These are phyloP conservation scores for Nothura maculosa DNA, from an alignment of 2,797 vertebrate species.

Conservation along the genomic window DNA sequence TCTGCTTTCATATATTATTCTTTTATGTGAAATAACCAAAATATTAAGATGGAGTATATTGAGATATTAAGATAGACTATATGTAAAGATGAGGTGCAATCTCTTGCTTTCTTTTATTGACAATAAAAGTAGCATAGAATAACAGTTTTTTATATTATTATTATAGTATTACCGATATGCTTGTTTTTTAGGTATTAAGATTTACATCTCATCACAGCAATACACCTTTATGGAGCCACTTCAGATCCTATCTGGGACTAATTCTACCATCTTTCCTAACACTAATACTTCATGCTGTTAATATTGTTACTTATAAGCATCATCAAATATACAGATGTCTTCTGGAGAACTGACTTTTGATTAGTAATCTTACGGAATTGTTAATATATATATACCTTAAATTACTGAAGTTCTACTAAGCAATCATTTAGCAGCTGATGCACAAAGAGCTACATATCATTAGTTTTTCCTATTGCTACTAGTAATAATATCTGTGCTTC, in stretches of 20 bases:
- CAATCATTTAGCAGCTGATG: background rate
- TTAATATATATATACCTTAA: background rate
- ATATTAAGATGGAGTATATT: background rate
- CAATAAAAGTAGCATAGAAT: background rate
- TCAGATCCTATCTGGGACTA: background rate
- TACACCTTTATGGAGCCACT: background rate
- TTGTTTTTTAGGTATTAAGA: background rate
- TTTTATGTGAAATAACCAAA: background rate
- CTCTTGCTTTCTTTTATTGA: background rate
- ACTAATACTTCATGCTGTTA: background rate
- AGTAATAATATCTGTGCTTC: background rate
- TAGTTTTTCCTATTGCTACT: background rate
- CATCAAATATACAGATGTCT: background rate
- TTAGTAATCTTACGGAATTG: background rate
- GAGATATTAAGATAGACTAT: background rate
- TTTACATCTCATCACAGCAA: background rate
- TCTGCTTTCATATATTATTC: background rate
- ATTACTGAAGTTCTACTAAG: background rate
- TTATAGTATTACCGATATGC: background rate
- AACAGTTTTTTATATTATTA: background rate
- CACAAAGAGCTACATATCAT: background rate
- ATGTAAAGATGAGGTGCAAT: background rate
- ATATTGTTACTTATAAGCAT: background rate
- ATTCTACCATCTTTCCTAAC: background rate
- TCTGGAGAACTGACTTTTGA: background rate